Percentiles rank a stretch among this genome's conserved stretches.
Conservation (phyloP, 2,888 invertebrate genomes). For the Eupsilia transversa region DNA sequence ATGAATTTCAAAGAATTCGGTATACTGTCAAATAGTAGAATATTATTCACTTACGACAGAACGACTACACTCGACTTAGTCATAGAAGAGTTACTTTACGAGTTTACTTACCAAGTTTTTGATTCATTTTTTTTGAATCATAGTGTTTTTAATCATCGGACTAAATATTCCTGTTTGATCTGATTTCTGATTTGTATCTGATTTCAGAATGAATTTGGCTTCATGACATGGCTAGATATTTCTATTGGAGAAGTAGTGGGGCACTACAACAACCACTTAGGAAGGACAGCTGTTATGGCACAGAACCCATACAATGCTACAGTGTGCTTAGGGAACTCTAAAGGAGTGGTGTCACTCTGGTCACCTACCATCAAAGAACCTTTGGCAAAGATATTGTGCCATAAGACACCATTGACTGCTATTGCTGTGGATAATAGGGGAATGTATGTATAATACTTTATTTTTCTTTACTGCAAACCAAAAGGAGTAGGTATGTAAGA, state of each 20-base stretch:
- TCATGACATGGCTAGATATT: conserved; percentile 97
- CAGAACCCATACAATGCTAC: conserved; percentile 99
- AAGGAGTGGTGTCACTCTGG: conserved; percentile 99
- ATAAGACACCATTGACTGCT: conserved; percentile 94
- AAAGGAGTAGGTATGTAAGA: no score
- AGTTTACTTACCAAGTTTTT: no score
- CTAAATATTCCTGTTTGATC: no score
- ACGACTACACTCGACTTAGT: no score
- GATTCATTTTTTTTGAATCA: no score
- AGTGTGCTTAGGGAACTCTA: conserved; percentile 96
- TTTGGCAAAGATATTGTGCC: conserved; percentile 97
- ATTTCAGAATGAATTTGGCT: conserved; percentile 93
- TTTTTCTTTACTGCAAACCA: not conserved
- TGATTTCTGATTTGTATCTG: not conserved
- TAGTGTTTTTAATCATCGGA: no score
- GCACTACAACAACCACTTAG: conserved; percentile 94
- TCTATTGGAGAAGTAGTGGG: conserved; percentile 97
- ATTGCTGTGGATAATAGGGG: conserved; percentile 96
- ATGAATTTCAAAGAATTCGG: no score
- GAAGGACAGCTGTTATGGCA: conserved; percentile 95
- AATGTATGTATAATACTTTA: conserved; percentile 88
- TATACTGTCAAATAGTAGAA: no score
- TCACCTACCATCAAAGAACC: conserved; percentile 96
- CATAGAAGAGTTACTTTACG: no score
- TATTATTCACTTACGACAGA: no score